Base-by-base conservation (phyloP, 2,797 vertebrate genomes). In the Coccyzus lansbergi region DNA sequence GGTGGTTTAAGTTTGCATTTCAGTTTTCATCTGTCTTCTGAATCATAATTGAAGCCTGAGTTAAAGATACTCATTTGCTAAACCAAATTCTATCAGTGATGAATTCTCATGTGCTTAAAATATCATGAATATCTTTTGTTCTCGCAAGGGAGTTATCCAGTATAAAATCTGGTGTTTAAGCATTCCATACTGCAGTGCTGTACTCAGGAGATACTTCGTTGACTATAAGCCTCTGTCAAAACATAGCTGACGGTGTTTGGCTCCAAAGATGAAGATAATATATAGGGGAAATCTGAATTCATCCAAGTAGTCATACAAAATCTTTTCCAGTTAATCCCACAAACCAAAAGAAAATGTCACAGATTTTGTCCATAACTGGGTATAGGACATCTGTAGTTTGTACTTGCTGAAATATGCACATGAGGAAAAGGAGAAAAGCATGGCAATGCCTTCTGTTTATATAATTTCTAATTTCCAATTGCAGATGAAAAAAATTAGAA, bases 291-390 rank as follows among this genome's bases (percentile, higher is more conserved):
- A 88, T 91, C 79, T 64, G 89, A 82, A 92, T 95, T 85, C 82
- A 94, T 72, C 72, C 86, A 76, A 44, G 96, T 94, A 94, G 72
- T 94, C 94, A 91, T 60, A 38, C 19, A 67, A 59, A 76, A 76
- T 79, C 65, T 94, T 89, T 56, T 79, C 26, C 34, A 38, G 52
- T 86, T 94, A 84, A 88, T 92, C 83, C 38, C 69, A 90, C 70
- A 69, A 85, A 71, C 38, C 17, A 55, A 65, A 92, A 76, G 8
- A 46, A 58, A 76, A 67, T 62, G n/a, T 34, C 16, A 34, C 19
- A 0, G 71, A 16, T 44, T 88, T 90, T 52, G 53, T 74, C 56
- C 14, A 33, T 68, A 44, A 38, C 22, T 77, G 51, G 4, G 1
- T 68, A 10, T 71, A 16, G 26, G 59, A 65, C 53, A 72, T 62